Evolutionary conservation across 2,888 invertebrate species (phyloP).

Genomic region (Philopedon plagiatum): DNA sequence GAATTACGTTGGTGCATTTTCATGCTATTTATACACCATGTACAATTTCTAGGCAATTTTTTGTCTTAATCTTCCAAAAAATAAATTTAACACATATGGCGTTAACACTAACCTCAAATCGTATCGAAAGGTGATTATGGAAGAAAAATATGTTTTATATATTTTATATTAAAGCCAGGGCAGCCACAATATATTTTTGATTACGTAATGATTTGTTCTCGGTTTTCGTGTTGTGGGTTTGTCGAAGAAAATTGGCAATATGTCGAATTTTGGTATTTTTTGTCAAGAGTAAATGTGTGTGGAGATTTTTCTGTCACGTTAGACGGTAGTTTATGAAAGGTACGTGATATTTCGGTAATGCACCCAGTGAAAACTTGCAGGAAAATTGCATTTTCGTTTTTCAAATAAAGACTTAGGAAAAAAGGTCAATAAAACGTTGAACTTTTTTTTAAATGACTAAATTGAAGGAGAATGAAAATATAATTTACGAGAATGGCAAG

Average conservation of each 20-base stretch:
- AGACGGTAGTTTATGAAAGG: slow-evolving; percentile 9
- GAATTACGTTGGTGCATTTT: too few relatives aligned
- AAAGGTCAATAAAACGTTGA: too few relatives aligned
- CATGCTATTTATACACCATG: background rate
- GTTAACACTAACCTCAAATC: slow-evolving; percentile 8
- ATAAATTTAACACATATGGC: slow-evolving; percentile 26
- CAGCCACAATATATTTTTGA: slow-evolving; percentile 33
- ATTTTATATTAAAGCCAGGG: slow-evolving; percentile 23
- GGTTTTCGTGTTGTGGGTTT: slow-evolving; percentile 19
- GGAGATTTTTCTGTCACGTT: slow-evolving; percentile 15
- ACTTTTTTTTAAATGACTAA: too few relatives aligned
- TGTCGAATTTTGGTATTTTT: slow-evolving; percentile 18
- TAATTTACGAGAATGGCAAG: too few relatives aligned
- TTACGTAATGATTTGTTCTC: slow-evolving; percentile 31
- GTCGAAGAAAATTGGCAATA: slow-evolving; percentile 25
- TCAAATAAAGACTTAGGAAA: too few relatives aligned
- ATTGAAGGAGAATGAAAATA: too few relatives aligned
- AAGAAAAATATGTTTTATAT: slow-evolving; percentile 29
- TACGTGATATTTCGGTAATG: slow-evolving; percentile 19
- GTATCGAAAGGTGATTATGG: slow-evolving; percentile 24
- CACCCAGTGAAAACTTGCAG: background rate
- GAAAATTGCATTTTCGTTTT: background rate
- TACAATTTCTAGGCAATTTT: background rate
- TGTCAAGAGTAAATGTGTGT: slow-evolving; percentile 8
- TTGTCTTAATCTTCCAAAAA: background rate